Conservation (phyloP, 2,888 invertebrate species). For the Muschampia plurimacula region DNA sequence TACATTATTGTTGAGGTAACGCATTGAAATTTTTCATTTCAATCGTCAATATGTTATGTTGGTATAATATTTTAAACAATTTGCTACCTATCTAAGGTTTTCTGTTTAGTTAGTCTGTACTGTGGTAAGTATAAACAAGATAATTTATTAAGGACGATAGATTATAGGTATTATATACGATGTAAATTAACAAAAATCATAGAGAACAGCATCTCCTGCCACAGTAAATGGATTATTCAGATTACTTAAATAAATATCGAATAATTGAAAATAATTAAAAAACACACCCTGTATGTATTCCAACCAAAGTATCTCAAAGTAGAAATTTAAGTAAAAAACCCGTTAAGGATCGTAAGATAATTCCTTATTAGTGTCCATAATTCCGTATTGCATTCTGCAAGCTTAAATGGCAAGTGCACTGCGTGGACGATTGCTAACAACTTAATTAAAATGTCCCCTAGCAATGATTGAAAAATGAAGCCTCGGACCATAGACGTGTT, state of each 20-base stretch:
- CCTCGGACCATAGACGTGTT: background rate
- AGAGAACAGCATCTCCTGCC: no score
- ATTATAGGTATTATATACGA: no score
- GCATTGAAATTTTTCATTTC: no score
- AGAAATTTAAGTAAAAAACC: constrained; percentile 28
- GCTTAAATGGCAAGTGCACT: constrained; percentile 50
- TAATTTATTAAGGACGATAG: no score
- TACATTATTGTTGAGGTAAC: no score
- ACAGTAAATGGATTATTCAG: background rate
- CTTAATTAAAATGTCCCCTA: constrained; percentile 52
- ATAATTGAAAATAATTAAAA: background rate
- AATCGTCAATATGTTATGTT: no score
- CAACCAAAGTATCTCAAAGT: constrained; percentile 26
- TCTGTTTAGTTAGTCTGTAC: no score
- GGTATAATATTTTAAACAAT: no score
- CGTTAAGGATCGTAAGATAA: constrained; percentile 40
- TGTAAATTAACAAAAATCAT: no score
- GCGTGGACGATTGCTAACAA: constrained; percentile 49
- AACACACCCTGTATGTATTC: background rate
- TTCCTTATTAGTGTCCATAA: constrained; percentile 51
- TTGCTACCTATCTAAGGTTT: no score
- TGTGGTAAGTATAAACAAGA: no score
- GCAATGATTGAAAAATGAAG: constrained; percentile 42
- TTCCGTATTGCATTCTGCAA: constrained; percentile 52
- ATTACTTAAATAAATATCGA: background rate